Evolutionary conservation across 2,888 invertebrate species (phyloP), one percentile per base, ranked within the genome.

Genomic region (Melanchra persicariae): DNA sequence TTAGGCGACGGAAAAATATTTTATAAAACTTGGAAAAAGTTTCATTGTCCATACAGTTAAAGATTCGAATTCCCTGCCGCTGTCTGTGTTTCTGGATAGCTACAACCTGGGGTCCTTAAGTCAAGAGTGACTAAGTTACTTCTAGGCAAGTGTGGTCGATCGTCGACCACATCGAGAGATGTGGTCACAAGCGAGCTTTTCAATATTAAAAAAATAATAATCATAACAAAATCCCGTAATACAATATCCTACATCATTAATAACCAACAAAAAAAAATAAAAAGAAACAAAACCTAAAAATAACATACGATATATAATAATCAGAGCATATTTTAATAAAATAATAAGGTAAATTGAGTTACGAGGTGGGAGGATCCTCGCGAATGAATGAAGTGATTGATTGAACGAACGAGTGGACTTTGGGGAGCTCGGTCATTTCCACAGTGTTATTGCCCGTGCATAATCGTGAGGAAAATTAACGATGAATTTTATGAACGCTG

Each of bases 381-480:
- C 43, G 79, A 80, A 70, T 81, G 74, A 87, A 84, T 85, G 86
- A 74, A 87, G 78, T 81, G 84, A 87, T 85, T 89, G 85, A 87
- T 89, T 84, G 83, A 81, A 81, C 79, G 82, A 85, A 85, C 77
- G 79, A 77, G 78, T 77, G 76, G 82, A 79, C 83, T 76, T 83
- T 80, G 62, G 66, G 61, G 68, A 77, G 71, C 70, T 80, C 73
- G 67, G 67, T 66, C 79, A 68, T 73, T 82, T 66, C 64, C 76
- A 84, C 64, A 70, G 61, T 69, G 70, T 78, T 77, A 84, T 75
- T 67, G 73, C 66, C 55, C 74, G 81, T 77, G 72, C 71, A 80
- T 85, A 85, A 83, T 80, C 63, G 77, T 26, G 61, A 59, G 79
- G 68, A 75, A 83, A 77, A 74, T 80, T 80, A 75, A 71, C 70